Evolutionary conservation across 2,888 invertebrate species (phyloP).

Genomic region (Orchestes rusci): DNA sequence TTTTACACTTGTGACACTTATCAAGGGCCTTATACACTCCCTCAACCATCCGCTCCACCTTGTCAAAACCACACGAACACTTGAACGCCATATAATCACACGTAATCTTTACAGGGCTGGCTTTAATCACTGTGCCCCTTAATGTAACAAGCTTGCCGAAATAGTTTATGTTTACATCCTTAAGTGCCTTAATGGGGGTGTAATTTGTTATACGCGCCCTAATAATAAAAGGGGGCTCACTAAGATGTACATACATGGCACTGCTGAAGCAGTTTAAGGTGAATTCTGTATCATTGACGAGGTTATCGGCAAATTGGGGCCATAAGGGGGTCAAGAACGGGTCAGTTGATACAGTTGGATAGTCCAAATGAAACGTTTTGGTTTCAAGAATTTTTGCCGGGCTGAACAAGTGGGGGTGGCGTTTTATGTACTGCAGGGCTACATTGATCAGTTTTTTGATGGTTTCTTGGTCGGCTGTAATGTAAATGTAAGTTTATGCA

Average conservation of each 20-base stretch:
- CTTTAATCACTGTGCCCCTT: conserved; percentile 78
- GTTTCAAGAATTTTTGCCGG: no score
- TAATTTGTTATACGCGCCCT: conserved; percentile 56
- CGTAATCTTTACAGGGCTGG: conserved; percentile 65
- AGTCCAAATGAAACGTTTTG: no score
- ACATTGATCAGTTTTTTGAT: no score
- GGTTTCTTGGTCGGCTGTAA: no score
- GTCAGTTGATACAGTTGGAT: no score
- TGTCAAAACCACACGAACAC: conserved; percentile 62
- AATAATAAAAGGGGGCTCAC: conserved; percentile 41
- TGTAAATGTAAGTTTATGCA: no score
- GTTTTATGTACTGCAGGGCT: no score
- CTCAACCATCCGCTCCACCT: conserved; percentile 56
- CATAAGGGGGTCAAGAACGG: no score
- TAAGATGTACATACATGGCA: conserved; percentile 55
- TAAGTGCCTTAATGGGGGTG: conserved; percentile 58
- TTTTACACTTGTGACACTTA: conserved; percentile 52
- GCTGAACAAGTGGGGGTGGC: no score
- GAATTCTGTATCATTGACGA: conserved; percentile 59
- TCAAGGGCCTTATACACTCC: conserved; percentile 55
- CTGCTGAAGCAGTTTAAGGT: conserved; percentile 66
- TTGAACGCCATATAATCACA: conserved; percentile 72
- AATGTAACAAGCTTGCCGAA: conserved; percentile 74
- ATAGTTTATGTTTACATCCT: conserved; percentile 62
- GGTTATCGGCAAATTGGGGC: conserved; percentile 48